Evolutionary conservation across 2,888 invertebrate genomes (phyloP), one percentile per base, ranked within the genome.

Genomic region (Mallateleia sp.): DNA sequence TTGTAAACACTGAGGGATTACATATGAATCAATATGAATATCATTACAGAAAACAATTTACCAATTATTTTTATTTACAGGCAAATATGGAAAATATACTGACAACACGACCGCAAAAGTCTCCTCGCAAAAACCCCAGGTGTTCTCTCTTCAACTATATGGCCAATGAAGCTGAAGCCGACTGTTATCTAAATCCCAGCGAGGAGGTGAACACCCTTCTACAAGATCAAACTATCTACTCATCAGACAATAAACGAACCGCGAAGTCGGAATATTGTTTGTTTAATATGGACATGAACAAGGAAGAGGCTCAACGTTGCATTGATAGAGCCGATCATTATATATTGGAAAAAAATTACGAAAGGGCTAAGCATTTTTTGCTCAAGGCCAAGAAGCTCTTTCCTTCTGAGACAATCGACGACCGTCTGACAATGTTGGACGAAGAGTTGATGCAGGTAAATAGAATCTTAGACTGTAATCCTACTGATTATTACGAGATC

Each of bases 311-410:
- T 0, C 42, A 71, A 42, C 32, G 34, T 22, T 71, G 54, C 14
- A 1, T 93, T 11, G 97, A 97, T 91, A 96, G 99, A 67, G 99
- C 98, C 4, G 97, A 98, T 93, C 96, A 96, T 93, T 97, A 96
- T 88, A 96, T 99, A 85, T 95, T 96, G 5, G 96, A 97, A 77
- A 98, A 98, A 14, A 97, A 98, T 93, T 95, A 96, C 83, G 98
- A 98, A 74, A 98, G 98, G 94, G 99, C 99, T 2, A 97, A 98
- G 92, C 98, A 98, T 95, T 99, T 98, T 95, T 95, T 98, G 78
- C 95, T 97, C 25, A 99, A 99, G 96, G 98, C 99, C 2, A 97
- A 99, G 94, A 97, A 97, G 92, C 96, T 99, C 38, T 99, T n/a
- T 45, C 18, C 45, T 18, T 18, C 3, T n/a, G 1, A n/a, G 18